phyloP scores from a whole-genome alignment of 37 sponge, comb jelly and placozoan genomes.

The Crambe crambe region DNA sequence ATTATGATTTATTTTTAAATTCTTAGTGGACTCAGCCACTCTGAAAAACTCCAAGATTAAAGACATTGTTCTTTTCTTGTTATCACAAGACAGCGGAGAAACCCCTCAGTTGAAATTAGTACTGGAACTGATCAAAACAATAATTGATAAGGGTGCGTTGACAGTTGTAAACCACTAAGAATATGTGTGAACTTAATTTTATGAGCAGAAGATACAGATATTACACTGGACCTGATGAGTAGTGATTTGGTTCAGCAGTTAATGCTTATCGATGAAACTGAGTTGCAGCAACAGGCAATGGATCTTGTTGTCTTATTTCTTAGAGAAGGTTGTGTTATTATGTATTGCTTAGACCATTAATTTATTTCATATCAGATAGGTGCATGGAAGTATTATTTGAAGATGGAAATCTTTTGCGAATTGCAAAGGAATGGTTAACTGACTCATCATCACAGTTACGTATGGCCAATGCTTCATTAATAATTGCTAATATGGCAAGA shows the following conservation, averaged over 20 bases:
- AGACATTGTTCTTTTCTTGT: too few species aligned
- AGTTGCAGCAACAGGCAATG: neutral
- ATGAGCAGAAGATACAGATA: neutral
- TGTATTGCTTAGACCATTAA: neutral
- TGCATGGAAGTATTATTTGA: constrained; percentile 48
- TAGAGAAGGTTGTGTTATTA: neutral
- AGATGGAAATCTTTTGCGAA: constrained; percentile 7
- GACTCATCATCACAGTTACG: neutral
- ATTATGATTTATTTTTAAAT: too few species aligned
- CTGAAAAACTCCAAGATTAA: too few species aligned
- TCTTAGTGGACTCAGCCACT: too few species aligned
- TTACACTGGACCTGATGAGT: neutral
- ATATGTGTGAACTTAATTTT: neutral
- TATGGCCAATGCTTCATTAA: constrained; percentile 52
- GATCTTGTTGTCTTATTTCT: neutral
- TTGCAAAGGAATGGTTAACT: constrained; percentile 42
- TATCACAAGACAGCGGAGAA: too few species aligned
- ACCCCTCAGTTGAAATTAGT: neutral
- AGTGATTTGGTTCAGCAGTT: neutral
- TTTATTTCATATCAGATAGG: constrained; percentile 18
- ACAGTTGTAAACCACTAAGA: neutral
- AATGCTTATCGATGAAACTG: neutral
- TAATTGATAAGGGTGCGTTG: neutral
- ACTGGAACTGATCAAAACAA: neutral
- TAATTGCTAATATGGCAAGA: constrained; percentile 73